These are phyloP conservation scores for Amazonetta brasiliensis DNA, from an alignment of 2,797 vertebrate species.

Conservation along the genomic window DNA sequence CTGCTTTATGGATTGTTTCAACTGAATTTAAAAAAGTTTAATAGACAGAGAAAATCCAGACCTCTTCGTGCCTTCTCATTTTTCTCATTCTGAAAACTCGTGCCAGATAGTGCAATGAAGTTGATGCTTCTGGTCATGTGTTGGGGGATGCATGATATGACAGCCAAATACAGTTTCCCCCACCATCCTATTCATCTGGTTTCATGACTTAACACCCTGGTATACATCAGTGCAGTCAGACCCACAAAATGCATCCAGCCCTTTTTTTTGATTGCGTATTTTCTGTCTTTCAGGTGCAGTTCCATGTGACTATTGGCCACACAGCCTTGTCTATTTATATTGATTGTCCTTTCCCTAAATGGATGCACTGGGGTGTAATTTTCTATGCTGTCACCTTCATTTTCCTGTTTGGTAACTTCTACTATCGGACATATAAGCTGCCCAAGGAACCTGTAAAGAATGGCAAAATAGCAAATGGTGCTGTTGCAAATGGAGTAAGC, in stretches of 20 bases:
- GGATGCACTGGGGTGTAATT: conserved; percentile 99
- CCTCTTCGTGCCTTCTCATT: background rate
- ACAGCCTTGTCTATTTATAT: conserved; percentile 96
- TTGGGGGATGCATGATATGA: background rate
- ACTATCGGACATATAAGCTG: conserved; percentile 96
- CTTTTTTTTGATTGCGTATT: background rate
- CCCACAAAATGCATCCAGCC: background rate
- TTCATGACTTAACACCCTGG: background rate
- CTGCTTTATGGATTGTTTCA: background rate
- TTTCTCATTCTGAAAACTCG: background rate
- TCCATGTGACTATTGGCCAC: conserved; percentile 97
- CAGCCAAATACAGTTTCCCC: background rate
- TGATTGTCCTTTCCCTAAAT: conserved; percentile 97
- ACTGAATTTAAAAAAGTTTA: background rate
- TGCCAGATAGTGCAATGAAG: background rate
- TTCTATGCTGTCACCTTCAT: conserved; percentile 97
- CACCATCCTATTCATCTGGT: background rate
- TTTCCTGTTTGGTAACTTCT: conserved; percentile 97
- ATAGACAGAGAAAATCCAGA: background rate
- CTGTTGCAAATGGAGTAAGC: conserved; percentile 87
- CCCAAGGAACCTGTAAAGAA: conserved; percentile 87
- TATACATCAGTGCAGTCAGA: background rate
- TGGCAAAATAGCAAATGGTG: conserved; percentile 87
- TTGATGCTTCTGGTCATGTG: background rate
- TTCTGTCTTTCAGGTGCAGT: conserved; percentile 89